Conservation (phyloP, 30 jellyfish, hydroid and myxozoan species). For the Chironex yamaguchii region DNA sequence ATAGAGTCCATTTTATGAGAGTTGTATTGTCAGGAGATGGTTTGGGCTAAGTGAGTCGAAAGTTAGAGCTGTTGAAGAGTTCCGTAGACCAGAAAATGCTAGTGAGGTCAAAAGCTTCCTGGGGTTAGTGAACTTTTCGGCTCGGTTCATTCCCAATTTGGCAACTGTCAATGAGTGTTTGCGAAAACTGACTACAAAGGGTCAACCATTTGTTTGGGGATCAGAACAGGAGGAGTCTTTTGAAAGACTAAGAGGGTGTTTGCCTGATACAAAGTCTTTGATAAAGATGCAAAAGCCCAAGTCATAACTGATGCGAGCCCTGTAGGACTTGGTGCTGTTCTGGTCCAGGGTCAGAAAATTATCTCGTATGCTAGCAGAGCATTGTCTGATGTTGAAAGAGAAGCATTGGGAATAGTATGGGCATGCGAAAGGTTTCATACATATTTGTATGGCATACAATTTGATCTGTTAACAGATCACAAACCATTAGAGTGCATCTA, state of each 20-base stretch:
- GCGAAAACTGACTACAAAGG: conserved; percentile 45
- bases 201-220: conserved; percentile 51
- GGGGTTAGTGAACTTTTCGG: conserved; percentile 11
- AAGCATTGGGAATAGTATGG: conserved; percentile 68
- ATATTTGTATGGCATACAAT: conserved; percentile 63
- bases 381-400: conserved; percentile 62
- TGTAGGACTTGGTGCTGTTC: conserved; percentile 71
- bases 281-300: conserved; percentile 41
- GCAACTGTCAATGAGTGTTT: conserved; percentile 62
- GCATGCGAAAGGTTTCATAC: conserved; percentile 54
- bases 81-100: conserved; percentile 63
- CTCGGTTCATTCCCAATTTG: conserved; percentile 36
- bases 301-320: conserved; percentile 67
- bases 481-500: conserved; percentile 61
- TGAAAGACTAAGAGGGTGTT: conserved; percentile 24
- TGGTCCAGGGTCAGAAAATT: conserved; percentile 54
- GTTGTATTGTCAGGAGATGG: conserved; percentile 30
- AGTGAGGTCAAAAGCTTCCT: conserved; percentile 54
- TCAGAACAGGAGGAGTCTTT: conserved; percentile 56
- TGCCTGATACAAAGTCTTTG: conserved; percentile 25
- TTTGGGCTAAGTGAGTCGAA: conserved; percentile 45
- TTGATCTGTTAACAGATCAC: conserved; percentile 65
- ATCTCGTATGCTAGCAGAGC: conserved; percentile 20
- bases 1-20: conserved; percentile 43
- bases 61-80: conserved; percentile 59